phyloP scores from a whole-genome alignment of 2,113 vertebrate species.

The Lycocorax pyrrhopterus region DNA sequence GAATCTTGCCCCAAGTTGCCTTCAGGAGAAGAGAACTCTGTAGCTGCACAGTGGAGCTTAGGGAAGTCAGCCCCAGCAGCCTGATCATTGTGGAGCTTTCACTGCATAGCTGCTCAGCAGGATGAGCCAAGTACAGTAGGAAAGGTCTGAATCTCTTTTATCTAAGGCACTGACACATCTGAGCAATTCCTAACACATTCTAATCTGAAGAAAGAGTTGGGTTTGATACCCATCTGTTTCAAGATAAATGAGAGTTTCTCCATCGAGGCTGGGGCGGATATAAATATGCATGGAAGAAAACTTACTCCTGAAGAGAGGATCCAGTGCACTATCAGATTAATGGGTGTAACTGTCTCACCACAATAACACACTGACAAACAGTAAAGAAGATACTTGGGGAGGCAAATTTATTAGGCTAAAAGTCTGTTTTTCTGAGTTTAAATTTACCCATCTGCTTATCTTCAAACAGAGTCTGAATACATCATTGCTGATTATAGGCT shows the following conservation, averaged over 20 bases:
- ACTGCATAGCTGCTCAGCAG: background rate
- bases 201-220: background rate
- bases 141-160: background rate
- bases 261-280: background rate
- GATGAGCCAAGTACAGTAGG: background rate
- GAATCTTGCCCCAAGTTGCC: background rate
- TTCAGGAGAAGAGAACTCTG: background rate
- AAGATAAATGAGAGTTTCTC: background rate
- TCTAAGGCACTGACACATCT: background rate
- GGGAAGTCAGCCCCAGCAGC: background rate
- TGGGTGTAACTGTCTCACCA: background rate
- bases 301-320: background rate
- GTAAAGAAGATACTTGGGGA: background rate
- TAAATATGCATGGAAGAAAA: background rate
- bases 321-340: background rate
- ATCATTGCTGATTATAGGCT: background rate
- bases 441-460: slow-evolving; percentile 4
- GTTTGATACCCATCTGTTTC: background rate
- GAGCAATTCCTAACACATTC: background rate
- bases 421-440: background rate
- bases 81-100: background rate
- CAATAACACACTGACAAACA: background rate
- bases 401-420: background rate
- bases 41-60: background rate
- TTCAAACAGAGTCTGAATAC: background rate